Percentiles rank a stretch among this genome's conserved stretches.
phyloP scores from a whole-genome alignment of 1,140 invertebrate species.

The Stegodyphus dumicola region DNA sequence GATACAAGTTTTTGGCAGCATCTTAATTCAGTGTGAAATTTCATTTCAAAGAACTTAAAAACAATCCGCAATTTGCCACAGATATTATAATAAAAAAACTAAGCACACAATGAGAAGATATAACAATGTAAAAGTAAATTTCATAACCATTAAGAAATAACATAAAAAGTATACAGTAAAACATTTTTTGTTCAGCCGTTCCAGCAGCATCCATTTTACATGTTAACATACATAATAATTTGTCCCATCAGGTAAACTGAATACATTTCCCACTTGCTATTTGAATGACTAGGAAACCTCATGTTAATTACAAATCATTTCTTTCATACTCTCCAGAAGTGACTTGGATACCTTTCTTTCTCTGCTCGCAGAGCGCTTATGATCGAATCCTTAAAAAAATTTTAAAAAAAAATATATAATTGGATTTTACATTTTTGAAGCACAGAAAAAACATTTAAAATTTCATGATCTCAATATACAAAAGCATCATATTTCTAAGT shows the following conservation, averaged over 20 bases:
- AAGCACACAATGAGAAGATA: background rate
- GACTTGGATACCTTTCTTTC: constrained; percentile 85
- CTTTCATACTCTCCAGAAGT: constrained; percentile 79
- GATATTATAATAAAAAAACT: background rate
- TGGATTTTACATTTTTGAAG: too few species aligned
- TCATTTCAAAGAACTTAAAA: constrained; percentile 9
- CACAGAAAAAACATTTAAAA: too few species aligned
- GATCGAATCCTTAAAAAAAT: constrained; percentile 75
- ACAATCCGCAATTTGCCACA: background rate
- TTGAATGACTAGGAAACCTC: constrained; percentile 45
- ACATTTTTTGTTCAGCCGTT: background rate
- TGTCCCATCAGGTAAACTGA: background rate
- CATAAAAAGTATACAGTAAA: background rate
- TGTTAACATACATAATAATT: background rate
- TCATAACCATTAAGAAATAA: constrained; percentile 9
- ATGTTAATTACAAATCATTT: constrained; percentile 49
- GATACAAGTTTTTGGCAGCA: background rate
- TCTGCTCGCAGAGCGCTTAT: constrained; percentile 82
- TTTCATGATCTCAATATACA: too few species aligned
- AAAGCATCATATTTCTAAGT: too few species aligned
- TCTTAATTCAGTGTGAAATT: background rate
- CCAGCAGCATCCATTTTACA: background rate
- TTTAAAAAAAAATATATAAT: too few species aligned
- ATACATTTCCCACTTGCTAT: background rate
- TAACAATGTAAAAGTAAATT: constrained; percentile 1